Base-by-base conservation (phyloP, 2,888 invertebrate species). In the Hypomecis punctinalis region DNA sequence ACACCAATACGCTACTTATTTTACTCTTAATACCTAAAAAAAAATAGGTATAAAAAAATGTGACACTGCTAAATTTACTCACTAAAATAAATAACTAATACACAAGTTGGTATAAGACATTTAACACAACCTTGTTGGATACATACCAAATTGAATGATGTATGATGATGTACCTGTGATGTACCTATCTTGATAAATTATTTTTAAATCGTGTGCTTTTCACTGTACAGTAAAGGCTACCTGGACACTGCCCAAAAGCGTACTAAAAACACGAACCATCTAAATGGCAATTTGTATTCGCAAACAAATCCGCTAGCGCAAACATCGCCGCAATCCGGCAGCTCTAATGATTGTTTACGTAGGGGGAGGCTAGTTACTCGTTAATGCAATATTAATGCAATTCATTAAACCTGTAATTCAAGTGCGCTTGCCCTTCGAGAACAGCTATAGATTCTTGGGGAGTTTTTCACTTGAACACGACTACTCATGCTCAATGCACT, bases 311-410 rank as follows among this genome's bases (percentile, higher is more conserved):
- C 76, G 77, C 76, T 68, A 76, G 59, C 59, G 84, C 86, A 90
- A 91, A 91, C 88, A 89, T 78, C 74, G 72, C 69, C 70, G 75
- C 78, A 77, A 76, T 79, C 81, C 77, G 73, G 76, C 76, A 68
- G 80, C 78, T 80, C 86, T 92, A 93, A 93, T 91, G 91, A 91
- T 90, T 93, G 92, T 93, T 92, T 90, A 86, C 90, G 76, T 80
- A 76, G 87, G 61, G 81, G 85, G 82, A 75, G 82, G 88, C 88
- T 88, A 89, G 89, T 90, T 88, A 88, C 88, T 82, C 84, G 84
- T 84, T 93, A 93, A 93, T 93, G 88, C 87, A 93, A 93, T 93
- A 93, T 93, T 93, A 93, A 93, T 93, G 92, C 91, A 93, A 92
- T 93, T 93, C 93, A 93, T 93, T 93, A 93, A 90, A 88, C 91